A percentile compares a stretch with the other conserved stretches of the same genome.
These are phyloP conservation scores for Palythoa grandis DNA, from an alignment of 92 coral and sea anemone species.

Conservation along the genomic window DNA sequence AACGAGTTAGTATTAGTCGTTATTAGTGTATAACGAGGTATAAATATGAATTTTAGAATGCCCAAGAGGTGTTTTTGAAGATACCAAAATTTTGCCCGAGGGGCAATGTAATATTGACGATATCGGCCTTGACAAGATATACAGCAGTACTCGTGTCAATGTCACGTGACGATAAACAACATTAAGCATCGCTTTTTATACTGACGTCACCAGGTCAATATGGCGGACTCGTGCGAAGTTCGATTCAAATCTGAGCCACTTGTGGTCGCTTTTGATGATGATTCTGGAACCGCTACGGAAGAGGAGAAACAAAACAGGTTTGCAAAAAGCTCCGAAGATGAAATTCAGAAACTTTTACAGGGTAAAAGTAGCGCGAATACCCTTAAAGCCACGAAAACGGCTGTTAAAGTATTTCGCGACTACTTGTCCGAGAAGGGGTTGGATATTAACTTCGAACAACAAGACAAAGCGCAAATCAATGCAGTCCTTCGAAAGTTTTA, in stretches of 20 bases:
- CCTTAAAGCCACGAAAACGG: conserved; percentile 78
- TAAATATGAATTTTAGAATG: not conserved
- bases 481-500: conserved; percentile 87
- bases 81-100: not conserved
- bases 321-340: conserved; percentile 87
- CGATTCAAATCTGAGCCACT: conserved; percentile 41
- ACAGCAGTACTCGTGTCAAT: conserved; percentile 1
- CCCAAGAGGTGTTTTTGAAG: not conserved
- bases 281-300: conserved; percentile 35
- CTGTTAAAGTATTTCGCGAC: conserved; percentile 88
- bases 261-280: conserved; percentile 38
- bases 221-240: conserved; percentile 46
- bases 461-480: conserved; percentile 73
- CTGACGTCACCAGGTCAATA: conserved; percentile 54
- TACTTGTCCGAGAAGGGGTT: conserved; percentile 83
- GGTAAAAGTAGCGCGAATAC: conserved; percentile 82
- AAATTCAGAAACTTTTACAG: conserved; percentile 78
- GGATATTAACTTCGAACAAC: conserved; percentile 74
- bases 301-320: conserved; percentile 73
- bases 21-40: not conserved
- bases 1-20: not conserved
- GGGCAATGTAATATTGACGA: conserved; percentile 37
- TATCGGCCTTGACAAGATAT: conserved; percentile 14
- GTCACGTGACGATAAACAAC: conserved; percentile 40
- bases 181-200: conserved; percentile 38